Base-by-base conservation (phyloP, 1,140 invertebrate species). In the Papilio aristodemus region DNA sequence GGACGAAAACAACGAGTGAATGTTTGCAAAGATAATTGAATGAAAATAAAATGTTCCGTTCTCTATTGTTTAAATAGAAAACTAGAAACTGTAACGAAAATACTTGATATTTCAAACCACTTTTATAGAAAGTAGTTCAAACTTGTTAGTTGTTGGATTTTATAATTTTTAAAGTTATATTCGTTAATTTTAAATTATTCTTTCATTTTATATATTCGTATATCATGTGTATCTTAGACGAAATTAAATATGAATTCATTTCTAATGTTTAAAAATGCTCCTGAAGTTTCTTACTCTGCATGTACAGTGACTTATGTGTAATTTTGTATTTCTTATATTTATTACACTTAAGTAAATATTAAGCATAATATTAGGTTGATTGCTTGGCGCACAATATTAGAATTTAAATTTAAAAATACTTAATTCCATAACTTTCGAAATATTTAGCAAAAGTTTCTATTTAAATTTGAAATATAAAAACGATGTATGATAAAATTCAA, bases 401-500 rank as follows among this genome's bases (percentile, higher is more conserved):
- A 38, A 11, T 39, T 39, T 13, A 43, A 14, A 43, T 14, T 8
- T n/a, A n/a, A n/a, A n/a, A n/a, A n/a, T n/a, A n/a, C n/a, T n/a
- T n/a, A n/a, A n/a, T n/a, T 43, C n/a, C 14, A 14, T 41, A n/a
- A 22, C 8, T 13, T 50, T 50, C 19, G 1, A 19, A 50, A 39
- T 4, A 13, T 13, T 1, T 4, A 13, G 13, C 13, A 39, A 13
- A 39, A 39, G 1, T 1, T 39, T 39, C 13, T 39, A 4, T 1
- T 22, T 11, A 22, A 22, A 54, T 10, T 11, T 54, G 46, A 17
- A 10, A 46, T 19, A 0, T 19, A 19, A 46, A 46, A 22, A 22
- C 11, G 9, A 54, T 5, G 43, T 46, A 4, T 3, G 10, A 54
- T 25, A 19, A 9, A 63, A 79, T 86, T 85, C 81, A 90, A 90